Percentiles rank a stretch among this genome's conserved stretches.
Conservation (phyloP, 2,888 invertebrate genomes). For the Onchidella celtica region DNA sequence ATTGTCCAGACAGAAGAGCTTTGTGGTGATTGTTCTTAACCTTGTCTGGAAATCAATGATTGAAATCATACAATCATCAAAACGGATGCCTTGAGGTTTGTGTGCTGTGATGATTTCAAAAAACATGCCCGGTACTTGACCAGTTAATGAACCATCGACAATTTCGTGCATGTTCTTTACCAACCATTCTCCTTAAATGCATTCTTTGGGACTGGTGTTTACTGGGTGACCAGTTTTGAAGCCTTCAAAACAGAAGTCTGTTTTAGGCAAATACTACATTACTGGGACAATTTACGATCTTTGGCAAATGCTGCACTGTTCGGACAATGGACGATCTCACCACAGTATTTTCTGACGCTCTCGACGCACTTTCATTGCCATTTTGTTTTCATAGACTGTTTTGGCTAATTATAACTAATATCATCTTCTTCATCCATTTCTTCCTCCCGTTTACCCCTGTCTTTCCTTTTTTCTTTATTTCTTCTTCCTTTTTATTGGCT, state of each 20-base stretch:
- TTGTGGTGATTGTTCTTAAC: not conserved
- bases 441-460: too few relatives aligned
- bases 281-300: too few relatives aligned
- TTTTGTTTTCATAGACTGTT: too few relatives aligned
- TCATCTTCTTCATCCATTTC: too few relatives aligned
- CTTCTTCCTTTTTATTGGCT: not conserved
- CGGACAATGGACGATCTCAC: too few relatives aligned
- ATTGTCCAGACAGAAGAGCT: not conserved
- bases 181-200: too few relatives aligned
- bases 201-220: too few relatives aligned
- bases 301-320: too few relatives aligned
- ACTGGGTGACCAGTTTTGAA: not conserved
- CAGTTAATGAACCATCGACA: constrained; percentile 3
- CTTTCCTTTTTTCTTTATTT: not conserved
- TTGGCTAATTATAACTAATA: too few relatives aligned
- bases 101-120: not conserved
- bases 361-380: too few relatives aligned
- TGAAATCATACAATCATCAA: not conserved
- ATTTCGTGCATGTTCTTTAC: too few relatives aligned
- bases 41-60: not conserved
- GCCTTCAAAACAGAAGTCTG: not conserved
- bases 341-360: too few relatives aligned
- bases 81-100: not conserved
- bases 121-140: not conserved
- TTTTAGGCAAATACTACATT: not conserved